A percentile compares a stretch with the other conserved stretches of the same genome.
Evolutionary conservation across 2,113 vertebrate genomes (phyloP).

Genomic region (Trogon surrucura): DNA sequence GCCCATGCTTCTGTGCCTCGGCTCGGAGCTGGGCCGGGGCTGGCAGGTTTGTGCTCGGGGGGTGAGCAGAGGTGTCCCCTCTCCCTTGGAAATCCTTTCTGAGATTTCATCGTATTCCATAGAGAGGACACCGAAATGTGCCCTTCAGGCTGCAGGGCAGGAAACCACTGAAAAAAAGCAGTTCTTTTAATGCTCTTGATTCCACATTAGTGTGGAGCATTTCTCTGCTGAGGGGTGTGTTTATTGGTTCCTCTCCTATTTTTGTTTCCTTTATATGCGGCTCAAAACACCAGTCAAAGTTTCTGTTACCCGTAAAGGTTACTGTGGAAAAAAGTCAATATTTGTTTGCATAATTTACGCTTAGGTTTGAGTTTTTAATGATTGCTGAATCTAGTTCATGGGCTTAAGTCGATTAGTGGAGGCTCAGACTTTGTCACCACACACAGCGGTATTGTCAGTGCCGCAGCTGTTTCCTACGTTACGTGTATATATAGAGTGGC

Average conservation of each 20-base stretch:
- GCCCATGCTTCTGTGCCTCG: neutral
- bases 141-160: neutral
- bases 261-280: neutral
- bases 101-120: neutral
- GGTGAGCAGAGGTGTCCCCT: neutral
- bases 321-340: neutral
- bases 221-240: neutral
- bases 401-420: neutral
- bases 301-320: neutral
- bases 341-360: neutral
- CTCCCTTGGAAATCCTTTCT: neutral
- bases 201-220: accelerated
- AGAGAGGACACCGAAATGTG: accelerated
- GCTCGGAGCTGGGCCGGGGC: neutral
- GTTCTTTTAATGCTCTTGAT: neutral
- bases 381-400: neutral
- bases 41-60: accelerated
- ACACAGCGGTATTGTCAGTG: neutral
- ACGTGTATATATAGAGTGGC: neutral
- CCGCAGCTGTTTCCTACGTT: neutral
- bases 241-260: neutral
- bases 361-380: neutral
- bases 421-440: neutral
- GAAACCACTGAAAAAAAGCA: neutral
- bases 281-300: neutral